These are phyloP conservation scores for Caenorhabditis latens DNA, from an alignment of 1,140 invertebrate genomes.

Conservation along the genomic window DNA sequence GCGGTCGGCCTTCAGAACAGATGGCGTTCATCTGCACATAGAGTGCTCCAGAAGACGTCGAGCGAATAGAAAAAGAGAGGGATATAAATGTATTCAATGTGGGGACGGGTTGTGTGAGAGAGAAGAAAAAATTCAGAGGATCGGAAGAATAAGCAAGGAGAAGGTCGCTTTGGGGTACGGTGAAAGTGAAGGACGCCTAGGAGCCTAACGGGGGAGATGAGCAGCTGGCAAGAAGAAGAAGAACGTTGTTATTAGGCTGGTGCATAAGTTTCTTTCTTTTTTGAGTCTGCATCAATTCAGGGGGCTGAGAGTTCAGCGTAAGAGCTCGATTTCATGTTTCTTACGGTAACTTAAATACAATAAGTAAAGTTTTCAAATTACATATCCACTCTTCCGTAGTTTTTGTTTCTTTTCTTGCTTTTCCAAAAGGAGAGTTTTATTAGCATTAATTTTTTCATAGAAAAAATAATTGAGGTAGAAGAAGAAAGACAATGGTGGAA, in stretches of 20 bases:
- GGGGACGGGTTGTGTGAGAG: neutral
- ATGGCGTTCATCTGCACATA: constrained; percentile 35
- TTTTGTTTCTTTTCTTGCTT: no score
- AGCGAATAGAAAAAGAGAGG: constrained; percentile 14
- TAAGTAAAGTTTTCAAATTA: no score
- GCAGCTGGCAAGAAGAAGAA: neutral
- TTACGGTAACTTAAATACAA: no score
- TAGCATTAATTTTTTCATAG: neutral
- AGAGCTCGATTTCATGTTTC: neutral
- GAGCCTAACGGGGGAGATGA: neutral
- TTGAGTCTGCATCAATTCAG: neutral
- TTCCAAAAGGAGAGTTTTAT: no score
- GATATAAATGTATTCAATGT: neutral
- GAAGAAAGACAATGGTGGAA: neutral
- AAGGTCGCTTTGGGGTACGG: neutral
- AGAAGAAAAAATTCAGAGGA: neutral
- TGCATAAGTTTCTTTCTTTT: no score
- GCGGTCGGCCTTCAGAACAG: neutral
- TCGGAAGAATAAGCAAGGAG: no score
- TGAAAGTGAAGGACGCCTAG: neutral
- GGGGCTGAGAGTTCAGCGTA: neutral
- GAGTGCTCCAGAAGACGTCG: constrained; percentile 33
- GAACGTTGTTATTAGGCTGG: no score
- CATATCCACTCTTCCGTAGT: no score
- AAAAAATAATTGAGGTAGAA: neutral